Base-by-base conservation (phyloP, 2,888 invertebrate species). In the Tenthredo mesomela region DNA sequence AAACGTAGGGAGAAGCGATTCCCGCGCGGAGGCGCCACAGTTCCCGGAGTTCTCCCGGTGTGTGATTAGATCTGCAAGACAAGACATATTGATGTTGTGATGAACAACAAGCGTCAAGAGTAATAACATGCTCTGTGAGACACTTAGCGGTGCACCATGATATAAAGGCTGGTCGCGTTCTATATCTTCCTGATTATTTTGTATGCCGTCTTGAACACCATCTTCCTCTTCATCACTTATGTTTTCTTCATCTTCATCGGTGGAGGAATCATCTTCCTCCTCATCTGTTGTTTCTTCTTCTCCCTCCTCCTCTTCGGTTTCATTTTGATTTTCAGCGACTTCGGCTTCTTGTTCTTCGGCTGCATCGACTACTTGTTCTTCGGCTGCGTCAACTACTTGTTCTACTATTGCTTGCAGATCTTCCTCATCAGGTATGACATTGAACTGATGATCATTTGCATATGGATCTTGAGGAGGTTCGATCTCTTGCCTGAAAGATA, bases 31-130 rank as follows among this genome's bases (percentile, higher is more conserved):
- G 33, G 33, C 33, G 33, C 33, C 33, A 33, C 33, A 33, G 33
- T 33, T 2, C 33, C 33, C 33, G 33, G 33, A 33, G 5, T 33
- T 33, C 33, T 33, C 33, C 33, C 33, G 3, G 33, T 33, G 33
- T 33, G n/a, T n/a, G n/a, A 84, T 80, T 47, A 71, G 58, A 15
- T 73, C 86, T 7, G 67, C 73, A 29, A 82, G 43, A 67, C 40
- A 85, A 5, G 86, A 85, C 61, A 43, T 82, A 10, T 70, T 86
- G 15, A 33, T 82, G 75, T 21, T 65, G 73, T 58, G 70, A 67
- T 37, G 67, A 25, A 37, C 37, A 15, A 25, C 21, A 58, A 29
- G 29, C 29, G 29, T 29, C 29, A 29, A 29, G 2, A 29, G 29
- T 29, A 29, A 29, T 29, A 29, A 10, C 25, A 85, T 85, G 29